Percentiles rank a stretch among this genome's conserved stretches.
These are phyloP conservation scores for Rostratula benghalensis DNA, from an alignment of 2,113 vertebrate genomes.

Conservation along the genomic window DNA sequence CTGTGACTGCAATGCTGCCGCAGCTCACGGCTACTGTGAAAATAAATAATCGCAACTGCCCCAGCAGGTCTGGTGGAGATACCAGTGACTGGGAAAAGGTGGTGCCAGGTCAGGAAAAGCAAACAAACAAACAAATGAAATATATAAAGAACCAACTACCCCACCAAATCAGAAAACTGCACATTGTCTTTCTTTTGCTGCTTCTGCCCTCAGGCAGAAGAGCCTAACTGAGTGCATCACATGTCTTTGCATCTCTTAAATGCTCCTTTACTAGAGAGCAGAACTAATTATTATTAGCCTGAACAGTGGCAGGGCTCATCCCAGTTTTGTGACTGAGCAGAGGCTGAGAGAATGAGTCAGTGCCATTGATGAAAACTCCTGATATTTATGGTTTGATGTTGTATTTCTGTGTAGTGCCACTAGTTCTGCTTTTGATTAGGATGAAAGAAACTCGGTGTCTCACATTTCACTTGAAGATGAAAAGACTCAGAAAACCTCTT, in stretches of 20 bases:
- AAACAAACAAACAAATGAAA: too few relatives aligned
- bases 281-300: neutral
- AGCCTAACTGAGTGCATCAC: neutral
- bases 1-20: neutral
- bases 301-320: neutral
- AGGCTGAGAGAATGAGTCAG: neutral
- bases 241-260: neutral
- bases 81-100: neutral
- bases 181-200: neutral
- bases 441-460: conserved; percentile 35
- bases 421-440: conserved; percentile 24
- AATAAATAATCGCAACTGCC: rapidly evolving
- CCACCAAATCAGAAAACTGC: neutral
- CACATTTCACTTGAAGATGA: conserved; percentile 35
- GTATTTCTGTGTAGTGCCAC: neutral
- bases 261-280: neutral
- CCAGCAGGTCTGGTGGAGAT: neutral
- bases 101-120: neutral
- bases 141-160: too few relatives aligned
- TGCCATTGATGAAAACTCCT: neutral
- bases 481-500: neutral
- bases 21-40: neutral
- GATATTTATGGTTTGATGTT: neutral
- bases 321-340: neutral
- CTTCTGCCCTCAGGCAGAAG: neutral